Evolutionary conservation across 2,888 invertebrate species (phyloP).

Genomic region (Metopia argyrocephala): DNA sequence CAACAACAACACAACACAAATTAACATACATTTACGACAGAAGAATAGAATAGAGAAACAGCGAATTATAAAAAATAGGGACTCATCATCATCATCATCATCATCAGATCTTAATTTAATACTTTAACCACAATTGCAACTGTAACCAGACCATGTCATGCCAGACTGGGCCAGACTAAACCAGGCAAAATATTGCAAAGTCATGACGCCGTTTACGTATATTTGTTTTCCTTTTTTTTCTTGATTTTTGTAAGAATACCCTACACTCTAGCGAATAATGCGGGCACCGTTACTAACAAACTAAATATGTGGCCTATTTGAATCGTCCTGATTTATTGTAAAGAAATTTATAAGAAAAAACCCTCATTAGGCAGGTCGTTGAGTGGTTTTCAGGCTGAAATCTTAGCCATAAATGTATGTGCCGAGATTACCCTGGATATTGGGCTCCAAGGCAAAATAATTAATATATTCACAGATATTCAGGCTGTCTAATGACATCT

Average conservation of each 20-base stretch:
- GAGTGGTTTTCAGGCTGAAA: no score
- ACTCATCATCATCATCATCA: neutral
- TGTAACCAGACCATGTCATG: constrained; percentile 39
- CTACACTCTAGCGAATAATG: neutral
- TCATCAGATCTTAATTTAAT: constrained; percentile 58
- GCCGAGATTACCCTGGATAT: no score
- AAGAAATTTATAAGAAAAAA: no score
- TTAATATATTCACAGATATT: no score
- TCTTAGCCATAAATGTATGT: no score
- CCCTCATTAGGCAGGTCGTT: no score
- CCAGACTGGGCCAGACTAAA: neutral
- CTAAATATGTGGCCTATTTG: neutral
- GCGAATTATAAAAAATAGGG: neutral
- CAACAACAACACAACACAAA: constrained; percentile 33
- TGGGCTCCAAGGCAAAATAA: no score
- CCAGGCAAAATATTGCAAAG: constrained; percentile 56
- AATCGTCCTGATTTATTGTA: no score
- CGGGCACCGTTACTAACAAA: neutral
- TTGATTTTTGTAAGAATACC: neutral
- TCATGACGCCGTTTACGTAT: constrained; percentile 62
- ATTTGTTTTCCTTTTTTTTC: no score
- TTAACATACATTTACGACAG: constrained; percentile 54
- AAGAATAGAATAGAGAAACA: constrained; percentile 12
- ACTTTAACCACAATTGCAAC: constrained; percentile 58
- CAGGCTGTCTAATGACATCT: no score